phyloP scores from a whole-genome alignment of 2,113 vertebrate genomes.

The Clarias magur region DNA sequence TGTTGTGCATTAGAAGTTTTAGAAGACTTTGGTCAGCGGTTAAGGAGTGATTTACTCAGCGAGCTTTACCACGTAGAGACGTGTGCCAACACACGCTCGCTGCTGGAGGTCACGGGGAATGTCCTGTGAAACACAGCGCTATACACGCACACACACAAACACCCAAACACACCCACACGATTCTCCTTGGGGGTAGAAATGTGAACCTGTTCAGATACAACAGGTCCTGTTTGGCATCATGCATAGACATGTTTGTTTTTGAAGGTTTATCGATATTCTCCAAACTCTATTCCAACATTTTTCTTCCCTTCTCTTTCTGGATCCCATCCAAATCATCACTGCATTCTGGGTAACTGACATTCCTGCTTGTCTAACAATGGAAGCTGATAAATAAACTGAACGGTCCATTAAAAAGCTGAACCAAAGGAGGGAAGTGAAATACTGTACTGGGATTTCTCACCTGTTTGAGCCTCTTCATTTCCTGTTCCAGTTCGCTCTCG shows the following conservation, averaged over 20 bases:
- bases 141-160: conserved; percentile 56
- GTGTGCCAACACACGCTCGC: conserved; percentile 69
- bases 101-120: conserved; percentile 71
- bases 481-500: conserved; percentile 92
- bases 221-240: neutral
- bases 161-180: neutral
- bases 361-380: neutral
- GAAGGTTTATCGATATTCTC: neutral
- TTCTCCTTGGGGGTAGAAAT: neutral
- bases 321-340: neutral
- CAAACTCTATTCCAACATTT: neutral
- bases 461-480: conserved; percentile 93
- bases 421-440: neutral
- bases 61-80: conserved; percentile 71
- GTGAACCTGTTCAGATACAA: neutral
- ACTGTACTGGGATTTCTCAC: conserved; percentile 63
- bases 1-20: neutral
- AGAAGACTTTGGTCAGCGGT: conserved; percentile 56
- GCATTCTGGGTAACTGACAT: neutral
- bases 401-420: neutral
- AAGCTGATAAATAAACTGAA: neutral
- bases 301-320: no score
- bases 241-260: neutral
- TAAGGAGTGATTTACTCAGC: conserved; percentile 55
- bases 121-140: conserved; percentile 68